A percentile compares a stretch with the other conserved stretches of the same genome.
Evolutionary conservation across 1,140 invertebrate species (phyloP).

Genomic region (Euschistus heros): DNA sequence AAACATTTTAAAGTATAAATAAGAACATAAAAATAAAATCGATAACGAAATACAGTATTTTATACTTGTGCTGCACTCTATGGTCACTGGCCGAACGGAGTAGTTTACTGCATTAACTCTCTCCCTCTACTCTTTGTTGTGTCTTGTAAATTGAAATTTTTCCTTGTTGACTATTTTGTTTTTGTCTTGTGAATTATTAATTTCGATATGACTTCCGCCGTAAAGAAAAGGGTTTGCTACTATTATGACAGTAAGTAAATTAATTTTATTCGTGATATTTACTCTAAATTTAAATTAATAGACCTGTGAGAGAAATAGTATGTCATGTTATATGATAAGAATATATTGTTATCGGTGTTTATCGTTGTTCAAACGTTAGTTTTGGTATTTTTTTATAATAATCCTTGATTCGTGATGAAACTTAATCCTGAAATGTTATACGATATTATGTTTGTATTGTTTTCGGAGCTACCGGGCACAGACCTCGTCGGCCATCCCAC

Average conservation of each 20-base stretch:
- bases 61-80: not conserved
- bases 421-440: too few relatives aligned
- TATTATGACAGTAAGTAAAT: constrained; percentile 94
- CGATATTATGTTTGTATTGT: constrained; percentile 20
- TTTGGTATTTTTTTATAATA: too few relatives aligned
- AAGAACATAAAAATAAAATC: too few relatives aligned
- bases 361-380: too few relatives aligned
- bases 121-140: constrained; percentile 6
- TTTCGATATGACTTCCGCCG: constrained; percentile 20
- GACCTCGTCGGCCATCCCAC: constrained; percentile 10
- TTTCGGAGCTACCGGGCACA: not conserved
- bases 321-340: too few relatives aligned
- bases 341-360: too few relatives aligned
- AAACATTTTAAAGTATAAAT: too few relatives aligned
- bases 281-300: too few relatives aligned
- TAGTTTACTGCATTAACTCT: constrained; percentile 7
- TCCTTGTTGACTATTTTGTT: not conserved
- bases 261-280: not conserved
- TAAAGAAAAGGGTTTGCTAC: constrained; percentile 88
- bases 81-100: not conserved
- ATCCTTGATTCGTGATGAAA: too few relatives aligned
- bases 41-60: too few relatives aligned
- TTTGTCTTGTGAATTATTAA: not conserved
- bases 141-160: not conserved
- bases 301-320: too few relatives aligned